A percentile compares a stretch with the other conserved stretches of the same genome.
phyloP scores from a whole-genome alignment of 2,113 vertebrate genomes.

The Eubucco bourcierii region DNA sequence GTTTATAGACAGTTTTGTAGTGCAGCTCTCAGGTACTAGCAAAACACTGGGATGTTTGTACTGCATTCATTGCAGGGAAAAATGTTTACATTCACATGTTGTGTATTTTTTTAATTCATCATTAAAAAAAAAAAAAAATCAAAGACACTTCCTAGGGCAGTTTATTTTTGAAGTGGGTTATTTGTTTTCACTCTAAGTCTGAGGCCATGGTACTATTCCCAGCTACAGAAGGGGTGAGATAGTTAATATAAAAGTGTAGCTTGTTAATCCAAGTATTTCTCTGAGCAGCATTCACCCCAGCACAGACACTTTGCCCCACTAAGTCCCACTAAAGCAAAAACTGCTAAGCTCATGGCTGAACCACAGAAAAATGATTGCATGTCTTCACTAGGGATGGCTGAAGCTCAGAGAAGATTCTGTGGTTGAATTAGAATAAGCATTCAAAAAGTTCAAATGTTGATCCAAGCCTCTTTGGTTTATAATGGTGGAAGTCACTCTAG shows the following conservation, averaged over 20 bases:
- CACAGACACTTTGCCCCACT: not conserved
- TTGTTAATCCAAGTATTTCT: not conserved
- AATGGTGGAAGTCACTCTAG: not conserved
- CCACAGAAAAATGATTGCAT: not conserved
- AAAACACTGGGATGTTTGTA: not conserved
- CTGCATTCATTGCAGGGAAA: not conserved
- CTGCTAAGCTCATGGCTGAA: not conserved
- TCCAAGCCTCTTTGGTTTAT: not conserved
- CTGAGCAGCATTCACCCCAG: not conserved
- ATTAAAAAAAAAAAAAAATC: not conserved
- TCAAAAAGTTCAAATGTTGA: constrained; percentile 25
- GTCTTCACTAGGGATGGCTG: constrained; percentile 10
- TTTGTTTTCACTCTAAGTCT: not conserved
- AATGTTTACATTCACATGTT: constrained; percentile 7
- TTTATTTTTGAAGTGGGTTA: constrained; percentile 50
- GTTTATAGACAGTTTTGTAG: not conserved
- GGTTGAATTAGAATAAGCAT: constrained; percentile 32
- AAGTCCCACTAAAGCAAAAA: not conserved
- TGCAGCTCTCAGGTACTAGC: not conserved
- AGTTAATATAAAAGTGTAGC: not conserved
- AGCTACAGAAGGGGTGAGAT: not conserved
- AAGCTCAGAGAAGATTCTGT: constrained; percentile 20
- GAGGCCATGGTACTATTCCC: not conserved
- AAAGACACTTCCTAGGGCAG: constrained; percentile 40
- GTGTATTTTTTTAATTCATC: not conserved